Conservation (phyloP, 30 jellyfish, hydroid and myxozoan species). For the Turritopsis rubra region DNA sequence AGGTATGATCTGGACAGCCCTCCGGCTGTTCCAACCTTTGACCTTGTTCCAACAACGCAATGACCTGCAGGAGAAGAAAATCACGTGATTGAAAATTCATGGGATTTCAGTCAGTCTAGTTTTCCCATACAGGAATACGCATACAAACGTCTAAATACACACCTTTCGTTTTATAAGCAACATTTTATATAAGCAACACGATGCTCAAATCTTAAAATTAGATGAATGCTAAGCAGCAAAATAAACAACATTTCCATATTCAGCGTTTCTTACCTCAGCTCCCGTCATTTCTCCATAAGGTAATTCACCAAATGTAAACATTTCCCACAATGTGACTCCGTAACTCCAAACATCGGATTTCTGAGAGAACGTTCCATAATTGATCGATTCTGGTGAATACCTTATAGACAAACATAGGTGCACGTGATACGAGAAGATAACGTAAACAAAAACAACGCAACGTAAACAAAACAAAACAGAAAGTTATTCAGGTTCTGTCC, state of each 20-base stretch:
- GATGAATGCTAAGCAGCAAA: too few relatives aligned
- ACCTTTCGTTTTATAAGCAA: too few relatives aligned
- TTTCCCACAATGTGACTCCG: slow-evolving; percentile 93
- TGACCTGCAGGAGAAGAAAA: slow-evolving; percentile 40
- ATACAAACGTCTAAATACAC: too few relatives aligned
- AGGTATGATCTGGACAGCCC: slow-evolving; percentile 77
- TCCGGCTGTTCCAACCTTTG: slow-evolving; percentile 54
- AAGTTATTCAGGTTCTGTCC: too few relatives aligned
- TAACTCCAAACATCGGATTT: slow-evolving; percentile 95
- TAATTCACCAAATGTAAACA: slow-evolving; percentile 87
- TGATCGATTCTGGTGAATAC: slow-evolving; percentile 94
- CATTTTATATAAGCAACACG: too few relatives aligned
- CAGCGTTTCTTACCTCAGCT: slow-evolving; percentile 52
- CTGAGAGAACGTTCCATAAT: slow-evolving; percentile 87
- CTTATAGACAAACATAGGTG: slow-evolving; percentile 30
- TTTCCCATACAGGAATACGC: too few relatives aligned
- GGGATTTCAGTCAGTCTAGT: neutral
- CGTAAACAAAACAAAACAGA: too few relatives aligned
- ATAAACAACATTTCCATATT: too few relatives aligned
- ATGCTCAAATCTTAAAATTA: too few relatives aligned
- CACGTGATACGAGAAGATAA: too few relatives aligned
- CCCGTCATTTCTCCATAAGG: slow-evolving; percentile 98
- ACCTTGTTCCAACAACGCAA: slow-evolving; percentile 73
- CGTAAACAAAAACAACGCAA: neutral
- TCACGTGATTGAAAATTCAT: neutral